A percentile compares a stretch with the other conserved stretches of the same genome.
Conservation (phyloP, 1,140 invertebrate species). For the Hermetia illucens region DNA sequence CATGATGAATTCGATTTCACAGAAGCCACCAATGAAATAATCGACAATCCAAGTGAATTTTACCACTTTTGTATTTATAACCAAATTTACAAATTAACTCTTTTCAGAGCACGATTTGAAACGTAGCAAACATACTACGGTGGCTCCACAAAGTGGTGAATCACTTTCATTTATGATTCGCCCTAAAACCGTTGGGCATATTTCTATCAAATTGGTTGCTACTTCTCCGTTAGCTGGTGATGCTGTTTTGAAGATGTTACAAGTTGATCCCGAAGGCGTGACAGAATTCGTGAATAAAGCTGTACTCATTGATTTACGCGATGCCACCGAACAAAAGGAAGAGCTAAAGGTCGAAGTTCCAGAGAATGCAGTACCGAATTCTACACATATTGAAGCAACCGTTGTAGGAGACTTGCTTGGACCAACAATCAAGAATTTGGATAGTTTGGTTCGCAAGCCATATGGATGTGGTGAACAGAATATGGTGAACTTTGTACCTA, state of each 20-base stretch:
- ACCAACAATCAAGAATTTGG: constrained; percentile 59
- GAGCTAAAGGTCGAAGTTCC: constrained; percentile 54
- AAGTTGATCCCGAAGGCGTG: constrained; percentile 67
- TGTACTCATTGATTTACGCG: constrained; percentile 56
- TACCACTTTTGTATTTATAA: constrained; percentile 2
- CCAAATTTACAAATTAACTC: neutral
- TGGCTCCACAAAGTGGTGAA: constrained; percentile 50
- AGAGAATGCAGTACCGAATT: constrained; percentile 50
- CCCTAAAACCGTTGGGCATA: constrained; percentile 54
- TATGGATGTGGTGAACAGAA: constrained; percentile 92
- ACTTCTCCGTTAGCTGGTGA: constrained; percentile 55
- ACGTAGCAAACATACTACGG: constrained; percentile 43
- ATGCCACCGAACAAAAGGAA: constrained; percentile 34
- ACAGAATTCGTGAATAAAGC: constrained; percentile 63
- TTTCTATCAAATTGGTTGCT: constrained; percentile 61
- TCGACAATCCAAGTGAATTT: constrained; percentile 32
- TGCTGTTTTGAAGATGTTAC: constrained; percentile 50
- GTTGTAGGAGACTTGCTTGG: constrained; percentile 64
- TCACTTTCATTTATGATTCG: constrained; percentile 72
- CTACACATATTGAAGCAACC: constrained; percentile 55
- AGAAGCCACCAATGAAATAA: constrained; percentile 36
- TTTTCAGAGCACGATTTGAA: constrained; percentile 43
- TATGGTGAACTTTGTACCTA: constrained; percentile 85
- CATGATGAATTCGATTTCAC: constrained; percentile 69
- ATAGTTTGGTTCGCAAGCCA: constrained; percentile 66